Conservation (phyloP, 64 coral and sea anemone species). For the Cladopsammia gracilis region DNA sequence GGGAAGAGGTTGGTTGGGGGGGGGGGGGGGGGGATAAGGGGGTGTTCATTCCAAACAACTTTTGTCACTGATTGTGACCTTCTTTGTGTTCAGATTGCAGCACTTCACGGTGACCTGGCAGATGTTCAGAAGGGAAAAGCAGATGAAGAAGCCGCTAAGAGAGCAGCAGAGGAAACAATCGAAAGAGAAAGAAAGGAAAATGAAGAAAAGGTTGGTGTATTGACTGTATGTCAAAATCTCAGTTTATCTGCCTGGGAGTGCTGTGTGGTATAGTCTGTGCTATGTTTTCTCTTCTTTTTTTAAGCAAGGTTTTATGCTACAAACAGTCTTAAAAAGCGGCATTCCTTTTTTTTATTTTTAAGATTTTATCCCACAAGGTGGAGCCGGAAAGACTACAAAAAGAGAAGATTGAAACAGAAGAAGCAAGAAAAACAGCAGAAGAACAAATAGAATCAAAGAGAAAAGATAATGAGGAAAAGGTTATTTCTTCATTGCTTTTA, state of each 20-base stretch:
- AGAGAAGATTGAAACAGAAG: conserved; percentile 31
- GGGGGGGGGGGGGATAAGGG: too few relatives aligned
- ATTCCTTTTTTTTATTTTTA: conserved; percentile 19
- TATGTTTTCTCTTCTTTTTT: too few relatives aligned
- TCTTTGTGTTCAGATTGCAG: conserved; percentile 9
- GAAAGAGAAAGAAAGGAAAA: conserved; percentile 59
- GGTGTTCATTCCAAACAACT: too few relatives aligned
- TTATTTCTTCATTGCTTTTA: neutral
- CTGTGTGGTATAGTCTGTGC: too few relatives aligned
- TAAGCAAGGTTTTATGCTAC: neutral
- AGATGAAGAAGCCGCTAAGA: conserved; percentile 38
- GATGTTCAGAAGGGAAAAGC: conserved; percentile 9
- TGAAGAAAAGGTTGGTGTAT: conserved; percentile 10
- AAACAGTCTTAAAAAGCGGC: neutral
- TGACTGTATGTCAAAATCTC: neutral
- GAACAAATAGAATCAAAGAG: conserved; percentile 42
- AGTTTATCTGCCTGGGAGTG: too few relatives aligned
- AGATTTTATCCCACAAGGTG: conserved; percentile 34
- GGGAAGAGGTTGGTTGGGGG: too few relatives aligned
- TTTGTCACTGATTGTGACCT: neutral
- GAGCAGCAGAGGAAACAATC: conserved; percentile 56
- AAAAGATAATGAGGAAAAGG: conserved; percentile 43
- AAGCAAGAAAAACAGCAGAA: conserved; percentile 38
- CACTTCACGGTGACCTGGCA: neutral
- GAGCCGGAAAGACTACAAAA: conserved; percentile 29